Conservation (phyloP, 2,797 vertebrate species). For the Spheniscus humboldti region DNA sequence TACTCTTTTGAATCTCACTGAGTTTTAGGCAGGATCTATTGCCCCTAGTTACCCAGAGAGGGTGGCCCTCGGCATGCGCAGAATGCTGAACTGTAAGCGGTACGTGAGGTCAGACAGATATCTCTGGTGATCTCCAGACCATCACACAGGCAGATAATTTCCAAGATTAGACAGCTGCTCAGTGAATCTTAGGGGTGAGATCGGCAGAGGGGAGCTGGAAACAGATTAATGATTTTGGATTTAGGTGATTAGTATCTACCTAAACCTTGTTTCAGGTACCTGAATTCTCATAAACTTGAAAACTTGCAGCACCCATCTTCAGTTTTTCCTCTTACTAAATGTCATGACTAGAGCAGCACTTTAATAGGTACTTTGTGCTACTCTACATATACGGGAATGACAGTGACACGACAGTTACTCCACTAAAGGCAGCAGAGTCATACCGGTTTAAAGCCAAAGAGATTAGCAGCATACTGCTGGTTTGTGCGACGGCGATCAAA, state of each 20-base stretch:
- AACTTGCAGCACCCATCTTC: neutral
- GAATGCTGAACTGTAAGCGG: neutral
- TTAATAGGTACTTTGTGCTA: neutral
- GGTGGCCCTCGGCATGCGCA: neutral
- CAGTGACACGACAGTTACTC: accelerated
- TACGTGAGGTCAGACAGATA: neutral
- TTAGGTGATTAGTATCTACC: neutral
- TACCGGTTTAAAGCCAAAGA: neutral
- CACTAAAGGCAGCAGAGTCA: neutral
- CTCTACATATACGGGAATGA: neutral
- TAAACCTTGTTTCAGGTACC: neutral
- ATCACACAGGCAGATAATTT: neutral
- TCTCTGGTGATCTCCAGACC: neutral
- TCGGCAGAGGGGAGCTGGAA: neutral
- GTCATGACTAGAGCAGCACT: neutral
- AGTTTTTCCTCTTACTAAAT: neutral
- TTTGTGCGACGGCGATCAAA: neutral
- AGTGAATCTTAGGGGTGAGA: neutral
- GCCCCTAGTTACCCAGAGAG: neutral
- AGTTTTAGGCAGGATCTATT: neutral
- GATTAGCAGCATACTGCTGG: neutral
- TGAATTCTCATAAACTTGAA: neutral
- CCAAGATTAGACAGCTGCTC: neutral
- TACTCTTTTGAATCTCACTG: accelerated
- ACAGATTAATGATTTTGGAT: neutral